Evolutionary conservation across 2,797 vertebrate genomes (phyloP).

Genomic region (Rhinogobio ventralis): DNA sequence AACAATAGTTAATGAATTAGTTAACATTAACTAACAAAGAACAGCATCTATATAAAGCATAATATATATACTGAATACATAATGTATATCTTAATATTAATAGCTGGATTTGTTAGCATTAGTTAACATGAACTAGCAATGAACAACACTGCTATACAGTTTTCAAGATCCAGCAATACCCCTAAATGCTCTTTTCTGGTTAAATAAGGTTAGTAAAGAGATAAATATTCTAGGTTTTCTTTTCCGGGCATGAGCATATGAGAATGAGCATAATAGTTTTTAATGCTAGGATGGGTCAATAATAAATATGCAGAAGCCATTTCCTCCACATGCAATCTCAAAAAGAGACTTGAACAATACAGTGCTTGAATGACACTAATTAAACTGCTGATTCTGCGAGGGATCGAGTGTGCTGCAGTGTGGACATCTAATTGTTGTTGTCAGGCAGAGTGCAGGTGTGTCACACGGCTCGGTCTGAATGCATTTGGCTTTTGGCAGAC

Average conservation of each 20-base stretch:
- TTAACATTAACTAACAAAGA: no score
- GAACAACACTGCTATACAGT: no score
- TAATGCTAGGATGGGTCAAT: not conserved
- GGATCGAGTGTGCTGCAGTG: slow-evolving; percentile 35
- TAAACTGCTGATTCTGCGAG: slow-evolving; percentile 44
- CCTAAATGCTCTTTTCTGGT: no score
- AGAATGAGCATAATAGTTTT: not conserved
- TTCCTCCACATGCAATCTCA: not conserved
- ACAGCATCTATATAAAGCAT: no score
- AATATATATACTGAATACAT: not conserved
- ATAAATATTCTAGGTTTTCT: not conserved
- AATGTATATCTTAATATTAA: not conserved
- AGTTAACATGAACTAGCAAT: not conserved
- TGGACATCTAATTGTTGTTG: slow-evolving; percentile 53
- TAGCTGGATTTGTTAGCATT: not conserved
- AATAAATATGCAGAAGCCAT: slow-evolving; percentile 9
- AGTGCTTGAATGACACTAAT: slow-evolving; percentile 45
- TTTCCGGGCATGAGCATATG: not conserved
- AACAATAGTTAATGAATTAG: no score
- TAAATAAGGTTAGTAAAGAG: no score
- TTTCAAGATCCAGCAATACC: no score
- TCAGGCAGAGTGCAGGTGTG: slow-evolving; percentile 56
- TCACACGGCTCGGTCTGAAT: slow-evolving; percentile 32
- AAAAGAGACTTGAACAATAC: slow-evolving; percentile 40
- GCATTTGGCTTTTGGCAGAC: slow-evolving; percentile 54